A percentile compares a stretch with the other conserved stretches of the same genome.
Evolutionary conservation across 1,140 invertebrate genomes (phyloP).

Genomic region (Paraescarpia echinospica): DNA sequence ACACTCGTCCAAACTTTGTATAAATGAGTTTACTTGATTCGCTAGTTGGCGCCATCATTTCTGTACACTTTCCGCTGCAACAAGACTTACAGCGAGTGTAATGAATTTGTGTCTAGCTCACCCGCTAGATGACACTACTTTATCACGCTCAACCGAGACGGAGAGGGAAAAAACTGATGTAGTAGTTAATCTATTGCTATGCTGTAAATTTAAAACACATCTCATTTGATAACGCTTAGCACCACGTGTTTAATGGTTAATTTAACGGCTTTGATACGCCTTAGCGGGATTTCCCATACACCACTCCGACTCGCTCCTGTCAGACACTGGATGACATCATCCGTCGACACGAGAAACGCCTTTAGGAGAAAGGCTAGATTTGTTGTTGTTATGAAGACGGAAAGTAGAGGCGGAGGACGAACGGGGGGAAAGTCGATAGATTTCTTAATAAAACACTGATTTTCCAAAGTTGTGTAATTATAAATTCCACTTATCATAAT

Average conservation of each 20-base stretch:
- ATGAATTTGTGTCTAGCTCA: not conserved
- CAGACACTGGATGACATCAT: not conserved
- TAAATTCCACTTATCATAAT: too few relatives aligned
- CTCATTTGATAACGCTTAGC: not conserved
- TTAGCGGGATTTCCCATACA: not conserved
- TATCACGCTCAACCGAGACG: not conserved
- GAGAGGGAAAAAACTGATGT: not conserved
- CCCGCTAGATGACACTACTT: not conserved
- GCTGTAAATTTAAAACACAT: not conserved
- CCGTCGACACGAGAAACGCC: not conserved
- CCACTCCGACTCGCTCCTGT: not conserved
- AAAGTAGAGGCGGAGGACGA: too few relatives aligned
- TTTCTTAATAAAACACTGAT: too few relatives aligned
- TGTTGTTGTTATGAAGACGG: too few relatives aligned
- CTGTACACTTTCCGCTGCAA: not conserved
- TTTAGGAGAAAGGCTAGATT: too few relatives aligned
- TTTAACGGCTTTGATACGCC: not conserved
- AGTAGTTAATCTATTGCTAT: not conserved
- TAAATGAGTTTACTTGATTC: not conserved
- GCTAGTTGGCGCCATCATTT: not conserved
- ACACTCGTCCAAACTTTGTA: too few relatives aligned
- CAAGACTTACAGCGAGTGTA: not conserved
- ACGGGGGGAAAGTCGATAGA: too few relatives aligned
- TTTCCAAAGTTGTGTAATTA: too few relatives aligned
- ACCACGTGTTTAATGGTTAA: not conserved